These are phyloP conservation scores for Ruditapes philippinarum DNA, from an alignment of 1,140 invertebrate species.

Conservation along the genomic window DNA sequence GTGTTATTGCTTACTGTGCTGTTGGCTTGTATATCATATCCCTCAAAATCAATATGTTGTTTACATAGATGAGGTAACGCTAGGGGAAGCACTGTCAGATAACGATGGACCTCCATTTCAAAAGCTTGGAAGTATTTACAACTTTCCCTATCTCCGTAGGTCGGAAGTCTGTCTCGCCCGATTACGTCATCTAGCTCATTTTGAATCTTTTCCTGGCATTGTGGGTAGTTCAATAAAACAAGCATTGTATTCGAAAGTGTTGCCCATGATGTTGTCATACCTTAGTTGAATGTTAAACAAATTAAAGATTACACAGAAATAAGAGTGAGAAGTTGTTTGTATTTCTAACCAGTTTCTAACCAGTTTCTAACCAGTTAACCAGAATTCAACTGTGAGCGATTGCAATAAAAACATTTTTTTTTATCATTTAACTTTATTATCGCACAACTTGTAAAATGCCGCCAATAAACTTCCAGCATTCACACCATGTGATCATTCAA, in stretches of 20 bases:
- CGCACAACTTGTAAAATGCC: too few relatives aligned
- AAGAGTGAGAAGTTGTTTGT: too few relatives aligned
- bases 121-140: not conserved
- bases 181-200: not conserved
- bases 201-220: not conserved
- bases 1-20: not conserved
- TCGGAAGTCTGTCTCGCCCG: not conserved
- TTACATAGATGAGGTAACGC: not conserved
- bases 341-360: too few relatives aligned
- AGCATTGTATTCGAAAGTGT: not conserved
- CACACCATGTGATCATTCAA: too few relatives aligned
- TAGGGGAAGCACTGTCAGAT: not conserved
- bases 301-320: too few relatives aligned
- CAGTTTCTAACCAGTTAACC: too few relatives aligned
- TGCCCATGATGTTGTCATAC: conserved; percentile 8
- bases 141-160: not conserved
- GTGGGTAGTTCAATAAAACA: not conserved
- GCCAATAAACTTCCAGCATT: too few relatives aligned
- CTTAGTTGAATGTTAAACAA: too few relatives aligned
- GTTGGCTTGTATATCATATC: not conserved
- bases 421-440: too few relatives aligned
- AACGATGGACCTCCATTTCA: conserved; percentile 29
- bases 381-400: too few relatives aligned
- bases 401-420: too few relatives aligned
- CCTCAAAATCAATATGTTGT: not conserved